phyloP scores from a whole-genome alignment of 2,888 invertebrate species.

The Tetranychus piercei region DNA sequence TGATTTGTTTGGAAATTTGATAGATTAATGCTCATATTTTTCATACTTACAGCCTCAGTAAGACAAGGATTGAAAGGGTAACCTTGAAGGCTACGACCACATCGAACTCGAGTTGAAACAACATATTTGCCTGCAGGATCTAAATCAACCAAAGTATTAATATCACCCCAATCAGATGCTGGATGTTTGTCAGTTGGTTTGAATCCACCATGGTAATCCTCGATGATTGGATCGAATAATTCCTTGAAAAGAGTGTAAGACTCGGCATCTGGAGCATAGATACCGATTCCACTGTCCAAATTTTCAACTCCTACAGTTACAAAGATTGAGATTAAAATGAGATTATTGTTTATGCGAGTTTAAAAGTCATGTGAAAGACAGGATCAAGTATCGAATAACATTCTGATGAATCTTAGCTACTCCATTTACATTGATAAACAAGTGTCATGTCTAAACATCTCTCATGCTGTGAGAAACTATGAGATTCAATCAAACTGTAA shows the following conservation, averaged over 20 bases:
- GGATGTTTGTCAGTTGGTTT: slow-evolving; percentile 86
- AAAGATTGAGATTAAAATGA: neutral
- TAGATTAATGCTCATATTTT: neutral
- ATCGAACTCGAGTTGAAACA: slow-evolving; percentile 85
- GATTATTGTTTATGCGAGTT: no score
- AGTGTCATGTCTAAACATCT: no score
- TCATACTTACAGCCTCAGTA: slow-evolving; percentile 48
- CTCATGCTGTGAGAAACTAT: no score
- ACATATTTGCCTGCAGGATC: slow-evolving; percentile 64
- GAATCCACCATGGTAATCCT: slow-evolving; percentile 90
- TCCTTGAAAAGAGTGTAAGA: slow-evolving; percentile 76
- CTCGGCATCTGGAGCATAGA: slow-evolving; percentile 94
- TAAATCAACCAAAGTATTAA: slow-evolving; percentile 67
- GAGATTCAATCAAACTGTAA: no score
- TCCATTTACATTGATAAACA: no score
- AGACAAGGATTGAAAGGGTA: slow-evolving; percentile 96
- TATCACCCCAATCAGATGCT: slow-evolving; percentile 79
- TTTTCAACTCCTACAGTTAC: slow-evolving; percentile 60
- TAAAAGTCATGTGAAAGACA: no score
- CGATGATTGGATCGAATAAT: slow-evolving; percentile 91
- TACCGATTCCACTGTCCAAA: slow-evolving; percentile 84
- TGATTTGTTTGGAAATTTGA: neutral
- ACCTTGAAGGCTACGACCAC: slow-evolving; percentile 67
- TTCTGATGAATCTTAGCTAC: no score
- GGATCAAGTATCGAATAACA: no score